Conservation (phyloP, 2,113 vertebrate genomes). For the Vanacampus margaritifer region DNA sequence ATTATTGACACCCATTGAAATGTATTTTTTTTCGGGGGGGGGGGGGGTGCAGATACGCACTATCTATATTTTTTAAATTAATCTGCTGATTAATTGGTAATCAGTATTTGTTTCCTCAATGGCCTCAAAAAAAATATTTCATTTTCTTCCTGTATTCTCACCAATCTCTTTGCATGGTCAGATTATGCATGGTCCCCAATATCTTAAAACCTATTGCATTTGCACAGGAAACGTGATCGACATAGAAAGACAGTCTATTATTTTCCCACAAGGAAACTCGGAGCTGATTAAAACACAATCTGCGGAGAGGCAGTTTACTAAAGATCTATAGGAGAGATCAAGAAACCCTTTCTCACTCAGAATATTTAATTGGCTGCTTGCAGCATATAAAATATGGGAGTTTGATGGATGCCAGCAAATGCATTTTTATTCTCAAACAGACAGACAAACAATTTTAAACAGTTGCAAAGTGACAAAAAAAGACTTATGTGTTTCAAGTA, state of each 20-base stretch:
- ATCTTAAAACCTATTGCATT: neutral
- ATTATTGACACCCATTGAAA: too few species aligned
- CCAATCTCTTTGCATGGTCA: neutral
- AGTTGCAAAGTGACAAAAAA: too few species aligned
- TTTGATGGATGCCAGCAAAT: neutral
- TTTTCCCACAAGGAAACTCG: neutral
- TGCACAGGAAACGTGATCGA: neutral
- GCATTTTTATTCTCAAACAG: neutral
- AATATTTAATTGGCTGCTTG: neutral
- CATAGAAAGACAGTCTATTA: neutral
- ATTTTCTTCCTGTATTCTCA: neutral
- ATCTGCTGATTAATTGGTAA: too few species aligned
- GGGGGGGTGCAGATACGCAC: too few species aligned
- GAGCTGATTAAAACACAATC: neutral
- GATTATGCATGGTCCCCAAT: neutral
- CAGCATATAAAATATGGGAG: neutral
- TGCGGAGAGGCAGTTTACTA: neutral
- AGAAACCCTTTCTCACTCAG: neutral
- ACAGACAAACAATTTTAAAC: neutral
- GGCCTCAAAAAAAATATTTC: neutral
- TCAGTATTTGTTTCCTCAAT: too few species aligned
- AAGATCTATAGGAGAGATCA: neutral
- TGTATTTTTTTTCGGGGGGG: too few species aligned
- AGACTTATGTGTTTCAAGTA: too few species aligned
- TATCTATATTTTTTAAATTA: too few species aligned